Evolutionary conservation across 1,140 invertebrate genomes (phyloP), one percentile per base, ranked within the genome.

Genomic region (Drosophila chauvacae): DNA sequence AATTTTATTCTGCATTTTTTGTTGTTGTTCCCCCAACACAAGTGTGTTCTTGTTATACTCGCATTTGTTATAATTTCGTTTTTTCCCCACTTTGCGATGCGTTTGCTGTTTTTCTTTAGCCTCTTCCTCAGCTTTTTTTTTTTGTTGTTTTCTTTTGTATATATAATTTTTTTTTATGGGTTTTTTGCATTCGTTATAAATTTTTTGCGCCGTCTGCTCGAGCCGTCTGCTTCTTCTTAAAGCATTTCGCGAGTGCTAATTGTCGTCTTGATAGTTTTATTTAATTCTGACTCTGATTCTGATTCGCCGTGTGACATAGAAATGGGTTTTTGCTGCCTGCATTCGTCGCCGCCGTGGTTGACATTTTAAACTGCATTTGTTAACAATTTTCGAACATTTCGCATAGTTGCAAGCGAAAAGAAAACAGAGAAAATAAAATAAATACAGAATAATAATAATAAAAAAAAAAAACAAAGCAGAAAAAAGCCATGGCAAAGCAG

Each of bases 341-440:
- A 75, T 87, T 48, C 86, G 84, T 77, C 80, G 80, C 77, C 84
- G 83, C 80, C 84, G 83, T 83, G 71, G 83, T 83, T 86, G 83
- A 86, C 84, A 87, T 80, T 87, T 83, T 83, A 88, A 88, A 88
- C 59, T 88, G 84, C 84, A 84, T 84, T 88, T 88, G 84, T 88
- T 88, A 88, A 88, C 84, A 88, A 84, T 84, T 88, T 85, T 88
- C 53, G 69, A 77, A 83, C 83, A 87, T 87, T 80, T 65, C 68
- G 64, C 77, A 61, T 69, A 79, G 64, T 82, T 76, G 78, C 80
- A 37, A 74, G 60, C 58, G 58, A 73, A 57, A 53, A 37, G 28
- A 71, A 72, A n/a, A 26, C n/a, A 51, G n/a, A 14, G 30, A 51
- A 51, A 51, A 33, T 33, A 16, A 33, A 51, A 33, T 13, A 73